Evolutionary conservation across 2,113 vertebrate genomes (phyloP), one percentile per base, ranked within the genome.

Genomic region (Alces alces): DNA sequence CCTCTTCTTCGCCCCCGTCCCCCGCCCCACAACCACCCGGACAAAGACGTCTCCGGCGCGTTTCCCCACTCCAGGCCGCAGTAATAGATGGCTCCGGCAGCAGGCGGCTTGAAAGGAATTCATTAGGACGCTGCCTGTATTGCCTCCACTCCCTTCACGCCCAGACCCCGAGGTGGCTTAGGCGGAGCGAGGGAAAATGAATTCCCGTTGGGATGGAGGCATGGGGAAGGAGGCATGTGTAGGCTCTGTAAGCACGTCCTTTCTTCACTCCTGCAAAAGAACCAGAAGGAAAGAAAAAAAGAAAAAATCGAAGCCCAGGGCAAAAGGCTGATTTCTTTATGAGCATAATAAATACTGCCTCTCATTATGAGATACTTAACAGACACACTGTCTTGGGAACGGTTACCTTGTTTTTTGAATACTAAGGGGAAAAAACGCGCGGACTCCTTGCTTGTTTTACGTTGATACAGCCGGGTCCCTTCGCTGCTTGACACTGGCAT

Each of bases 91-190:
- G 97, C 94, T 94, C 78, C 39, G 76, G 98, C 97, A 82, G 98
- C 98, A 94, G 98, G 96, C 89, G 66, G 86, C 50, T 87, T 96
- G 95, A 98, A 97, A 98, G 97, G 97, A 97, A 97, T 98, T 98
- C 97, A 96, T 98, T 97, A 97, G 97, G 86, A 39, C 85, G 16
- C 92, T 36, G 79, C 54, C 95, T 43, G 39, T 5, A 2, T 16
- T 10, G 84, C 96, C 45, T 97, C 12, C 28, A 0, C 83, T 78
- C 64, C 28, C 95, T 95, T 10, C 84, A 58, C 79, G 85, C 93
- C 94, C 94, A 91, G 96, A 87, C 84, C 91, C 73, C 15, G 86
- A 82, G 91, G 93, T 87, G 97, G 96, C 93, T 82, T 25, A 60
- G 93, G 92, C 79, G 4, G 89, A 16, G 83, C 2, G 39, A 83